A percentile compares a stretch with the other conserved stretches of the same genome.
phyloP scores from a whole-genome alignment of 2,113 vertebrate species.

The Embiotoca jacksoni region DNA sequence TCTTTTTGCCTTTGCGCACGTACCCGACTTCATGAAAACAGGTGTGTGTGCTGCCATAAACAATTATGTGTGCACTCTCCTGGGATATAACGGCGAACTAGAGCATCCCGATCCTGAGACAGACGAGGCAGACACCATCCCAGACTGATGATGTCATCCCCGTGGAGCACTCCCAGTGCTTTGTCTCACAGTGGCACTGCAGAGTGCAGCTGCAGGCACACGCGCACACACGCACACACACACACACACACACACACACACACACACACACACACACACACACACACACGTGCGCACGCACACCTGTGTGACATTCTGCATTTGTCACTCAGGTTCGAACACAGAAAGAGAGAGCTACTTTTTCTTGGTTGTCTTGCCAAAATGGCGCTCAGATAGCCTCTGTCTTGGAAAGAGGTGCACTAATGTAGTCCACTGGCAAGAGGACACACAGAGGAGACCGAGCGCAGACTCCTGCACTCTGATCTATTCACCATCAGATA shows the following conservation, averaged over 20 bases:
- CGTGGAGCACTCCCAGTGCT: constrained; percentile 79
- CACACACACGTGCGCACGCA: constrained; percentile 53
- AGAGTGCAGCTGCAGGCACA: constrained; percentile 72
- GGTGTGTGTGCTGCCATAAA: constrained; percentile 29
- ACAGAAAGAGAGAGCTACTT: constrained; percentile 18
- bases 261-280: constrained; percentile 29
- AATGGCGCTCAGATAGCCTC: constrained; percentile 44
- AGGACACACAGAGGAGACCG: constrained; percentile 25
- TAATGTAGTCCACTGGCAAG: neutral
- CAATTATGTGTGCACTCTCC: constrained; percentile 26
- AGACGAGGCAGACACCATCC: constrained; percentile 79
- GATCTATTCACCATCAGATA: constrained; percentile 15
- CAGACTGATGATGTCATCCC: constrained; percentile 84
- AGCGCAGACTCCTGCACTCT: constrained; percentile 18
- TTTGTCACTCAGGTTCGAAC: constrained; percentile 59
- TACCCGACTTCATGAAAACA: constrained; percentile 4
- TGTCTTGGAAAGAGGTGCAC: constrained; percentile 22
- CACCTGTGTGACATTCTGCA: constrained; percentile 65
- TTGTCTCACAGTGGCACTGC: constrained; percentile 83
- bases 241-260: constrained; percentile 11
- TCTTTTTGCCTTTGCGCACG: neutral
- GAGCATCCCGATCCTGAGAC: constrained; percentile 69
- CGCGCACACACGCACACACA: constrained; percentile 14
- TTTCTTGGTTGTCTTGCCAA: constrained; percentile 51
- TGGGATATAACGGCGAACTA: constrained; percentile 37